Evolutionary conservation across 2,888 invertebrate genomes (phyloP), one percentile per base, ranked within the genome.

Genomic region (Lepetodrilus schrolli): DNA sequence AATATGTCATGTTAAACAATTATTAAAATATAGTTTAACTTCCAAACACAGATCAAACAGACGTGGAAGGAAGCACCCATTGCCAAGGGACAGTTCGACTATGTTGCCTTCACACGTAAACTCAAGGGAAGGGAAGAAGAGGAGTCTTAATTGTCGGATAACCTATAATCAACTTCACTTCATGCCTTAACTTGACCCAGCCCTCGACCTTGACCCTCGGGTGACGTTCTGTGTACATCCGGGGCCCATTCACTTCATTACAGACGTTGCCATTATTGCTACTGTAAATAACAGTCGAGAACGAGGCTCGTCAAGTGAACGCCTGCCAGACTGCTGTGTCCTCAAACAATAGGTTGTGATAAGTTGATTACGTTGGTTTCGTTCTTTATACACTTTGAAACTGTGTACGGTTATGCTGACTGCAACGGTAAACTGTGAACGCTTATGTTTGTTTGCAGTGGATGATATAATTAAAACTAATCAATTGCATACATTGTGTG

Each of bases 101-200:
- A 92, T 87, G 88, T 90, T 78, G 91, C 89, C 71, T 91, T 92
- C 83, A 91, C 91, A 73, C 86, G 86, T 65, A 88, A 91, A 77
- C 91, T 92, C 82, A 92, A 92, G 89, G 91, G 92, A 79, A 92
- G 92, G 77, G 90, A 91, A 74, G 90, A 92, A 73, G 91, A 91
- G 10, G 88, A 87, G 36, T 58, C 70, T 65, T 65, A 74, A 66
- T 47, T 49, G 34, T 65, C 26, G 23, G 48, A 43, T 37, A 37
- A 30, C 48, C 50, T 37, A 68, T 66, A 71, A 66, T 43, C 68
- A 74, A 73, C 66, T 47, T 70, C 70, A 58, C 69, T 66, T 50
- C 58, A 58, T 34, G 58, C 74, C 37, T 68, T 68, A 30, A 68
- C 58, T 34, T 38, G 20, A 36, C 26, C 38, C 36, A 26, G 49